Base-by-base conservation (phyloP, 2,797 vertebrate genomes). In the Sparidentex hasta region DNA sequence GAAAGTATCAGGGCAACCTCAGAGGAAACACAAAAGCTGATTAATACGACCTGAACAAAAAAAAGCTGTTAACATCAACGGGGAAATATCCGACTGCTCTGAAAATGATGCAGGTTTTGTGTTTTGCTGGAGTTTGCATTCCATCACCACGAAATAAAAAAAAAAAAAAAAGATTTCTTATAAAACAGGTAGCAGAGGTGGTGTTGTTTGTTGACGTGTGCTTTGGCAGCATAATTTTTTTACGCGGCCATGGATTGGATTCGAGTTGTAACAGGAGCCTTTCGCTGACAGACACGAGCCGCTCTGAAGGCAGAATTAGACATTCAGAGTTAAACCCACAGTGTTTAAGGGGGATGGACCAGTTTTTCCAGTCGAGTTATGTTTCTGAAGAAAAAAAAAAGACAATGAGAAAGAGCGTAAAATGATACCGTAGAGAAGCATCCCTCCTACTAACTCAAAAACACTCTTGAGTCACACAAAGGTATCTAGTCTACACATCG, bases 291-390 rank as follows among this genome's bases (percentile, higher is more conserved):
- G n/a, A 5, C 38, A 17, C 56, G 44, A 44, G 2, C 44, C 50
- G 11, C 14, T 63, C 20, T 72, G n/a, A 44, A 67, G 57, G 59
- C 16, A 38, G 41, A 69, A 63, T 29, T 48, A 33, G 18, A 20
- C 4, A 1, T 1, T 44, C 44, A 8, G 20, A 27, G 50, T 59
- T 51, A 33, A 65, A 69, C 41, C 16, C 21, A 33, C 21, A 4
- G 20, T 1, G 8, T 50, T 56, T n/a, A 3, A 25, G 8, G 55
- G 29, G 17, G 61, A 74, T 27, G 21, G 65, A 82, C 46, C 62
- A 20, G 68, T 78, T 78, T 62, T 47, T 81, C 80, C 11, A 14
- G 61, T 66, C 29, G 43, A 41, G 46, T 58, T 25, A n/a, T 54
- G 5, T 52, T 76, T 74, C 56, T 64, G 61, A 5, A 25, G 29